Percentiles rank a stretch among this genome's conserved stretches.
Evolutionary conservation across 1,140 invertebrate genomes (phyloP).

Genomic region (Matsumurasca onukii): DNA sequence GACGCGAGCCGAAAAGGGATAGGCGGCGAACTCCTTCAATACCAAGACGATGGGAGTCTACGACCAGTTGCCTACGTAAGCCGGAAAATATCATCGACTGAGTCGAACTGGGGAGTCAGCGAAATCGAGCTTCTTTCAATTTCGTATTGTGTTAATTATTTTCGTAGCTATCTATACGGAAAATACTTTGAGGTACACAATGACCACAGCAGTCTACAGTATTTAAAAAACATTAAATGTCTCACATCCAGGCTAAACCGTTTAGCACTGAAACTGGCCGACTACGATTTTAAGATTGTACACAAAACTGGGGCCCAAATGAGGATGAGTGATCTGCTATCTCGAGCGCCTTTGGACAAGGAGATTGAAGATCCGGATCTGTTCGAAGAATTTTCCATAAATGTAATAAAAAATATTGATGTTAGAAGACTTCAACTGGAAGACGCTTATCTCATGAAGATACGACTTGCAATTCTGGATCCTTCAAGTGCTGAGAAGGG

Average conservation of each 20-base stretch:
- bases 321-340: neutral
- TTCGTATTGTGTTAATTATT: neutral
- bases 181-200: neutral
- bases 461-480: neutral
- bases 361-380: neutral
- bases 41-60: neutral
- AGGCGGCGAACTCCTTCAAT: neutral
- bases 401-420: neutral
- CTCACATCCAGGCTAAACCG: neutral
- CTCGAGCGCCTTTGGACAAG: neutral
- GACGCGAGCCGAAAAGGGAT: neutral
- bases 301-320: neutral
- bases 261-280: neutral
- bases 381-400: neutral
- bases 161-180: neutral
- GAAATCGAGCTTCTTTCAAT: neutral
- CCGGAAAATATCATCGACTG: neutral
- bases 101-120: neutral
- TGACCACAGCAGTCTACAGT: neutral
- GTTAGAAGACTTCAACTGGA: neutral
- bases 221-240: neutral
- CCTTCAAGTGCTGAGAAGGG: neutral
- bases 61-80: constrained; percentile 1
- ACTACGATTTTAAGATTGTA: neutral
- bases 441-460: neutral